Evolutionary conservation across 2,888 invertebrate genomes (phyloP).

Genomic region (Miltochrista miniata): DNA sequence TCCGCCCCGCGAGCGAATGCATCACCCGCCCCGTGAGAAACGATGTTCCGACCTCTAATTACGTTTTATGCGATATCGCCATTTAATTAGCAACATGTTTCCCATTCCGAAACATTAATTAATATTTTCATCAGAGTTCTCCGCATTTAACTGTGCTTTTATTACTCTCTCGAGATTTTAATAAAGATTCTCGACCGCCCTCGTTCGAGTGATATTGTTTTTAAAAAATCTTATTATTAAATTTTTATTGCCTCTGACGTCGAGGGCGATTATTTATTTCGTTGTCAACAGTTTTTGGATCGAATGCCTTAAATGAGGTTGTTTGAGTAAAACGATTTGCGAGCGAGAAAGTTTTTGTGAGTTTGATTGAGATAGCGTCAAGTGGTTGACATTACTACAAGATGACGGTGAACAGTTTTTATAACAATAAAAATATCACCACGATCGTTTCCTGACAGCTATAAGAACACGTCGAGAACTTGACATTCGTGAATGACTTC

Average conservation of each 20-base stretch:
- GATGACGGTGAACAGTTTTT: slow-evolving; percentile 54
- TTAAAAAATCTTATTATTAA: slow-evolving; percentile 70
- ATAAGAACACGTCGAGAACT: slow-evolving; percentile 53
- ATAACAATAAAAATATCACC: slow-evolving; percentile 55
- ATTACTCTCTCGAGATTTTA: slow-evolving; percentile 81
- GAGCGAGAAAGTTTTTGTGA: slow-evolving; percentile 38
- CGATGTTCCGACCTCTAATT: slow-evolving; percentile 79
- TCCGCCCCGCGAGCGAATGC: slow-evolving; percentile 33
- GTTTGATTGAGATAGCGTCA: slow-evolving; percentile 36
- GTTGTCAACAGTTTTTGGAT: slow-evolving; percentile 59
- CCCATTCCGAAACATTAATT: slow-evolving; percentile 82
- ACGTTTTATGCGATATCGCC: slow-evolving; percentile 82
- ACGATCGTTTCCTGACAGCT: slow-evolving; percentile 48
- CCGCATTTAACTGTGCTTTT: slow-evolving; percentile 82
- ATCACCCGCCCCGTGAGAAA: slow-evolving; percentile 73
- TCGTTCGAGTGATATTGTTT: slow-evolving; percentile 73
- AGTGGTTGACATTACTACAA: slow-evolving; percentile 47
- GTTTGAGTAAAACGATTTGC: slow-evolving; percentile 44
- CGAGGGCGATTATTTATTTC: slow-evolving; percentile 57
- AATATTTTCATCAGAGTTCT: slow-evolving; percentile 82
- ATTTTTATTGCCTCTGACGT: slow-evolving; percentile 61
- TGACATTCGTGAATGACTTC: slow-evolving; percentile 52
- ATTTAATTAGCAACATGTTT: slow-evolving; percentile 83
- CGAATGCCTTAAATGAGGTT: slow-evolving; percentile 49
- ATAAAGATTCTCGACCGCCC: slow-evolving; percentile 82